Conservation (phyloP, 2,888 invertebrate genomes). For the Gnatocerus cornutus region DNA sequence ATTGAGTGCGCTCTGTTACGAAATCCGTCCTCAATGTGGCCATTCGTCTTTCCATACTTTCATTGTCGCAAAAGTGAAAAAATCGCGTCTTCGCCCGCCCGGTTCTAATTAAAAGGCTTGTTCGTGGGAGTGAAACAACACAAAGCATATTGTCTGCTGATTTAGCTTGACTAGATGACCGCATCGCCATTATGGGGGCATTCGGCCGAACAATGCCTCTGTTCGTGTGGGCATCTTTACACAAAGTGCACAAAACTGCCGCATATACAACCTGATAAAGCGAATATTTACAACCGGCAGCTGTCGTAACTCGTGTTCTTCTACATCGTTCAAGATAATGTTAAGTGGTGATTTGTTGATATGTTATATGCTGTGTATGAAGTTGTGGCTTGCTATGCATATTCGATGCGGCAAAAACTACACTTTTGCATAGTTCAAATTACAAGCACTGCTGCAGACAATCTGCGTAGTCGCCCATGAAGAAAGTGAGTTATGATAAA, state of each 20-base stretch:
- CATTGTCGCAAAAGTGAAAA: slow-evolving; percentile 15
- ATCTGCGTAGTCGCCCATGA: slow-evolving; percentile 2
- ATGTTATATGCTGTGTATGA: slow-evolving; percentile 51
- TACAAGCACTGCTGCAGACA: slow-evolving; percentile 26
- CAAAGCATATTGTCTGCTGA: slow-evolving; percentile 49
- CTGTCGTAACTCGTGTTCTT: slow-evolving; percentile 50
- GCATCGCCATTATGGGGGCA: slow-evolving; percentile 44
- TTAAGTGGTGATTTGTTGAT: slow-evolving; percentile 54
- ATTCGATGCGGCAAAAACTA: slow-evolving; percentile 47
- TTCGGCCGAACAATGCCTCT: slow-evolving; percentile 46
- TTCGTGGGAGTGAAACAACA: slow-evolving; percentile 34
- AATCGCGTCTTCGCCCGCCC: slow-evolving; percentile 1
- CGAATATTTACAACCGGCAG: slow-evolving; percentile 45
- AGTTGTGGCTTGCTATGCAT: slow-evolving; percentile 45
- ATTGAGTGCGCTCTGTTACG: slow-evolving; percentile 52
- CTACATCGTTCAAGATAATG: slow-evolving; percentile 53
- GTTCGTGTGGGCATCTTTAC: slow-evolving; percentile 42
- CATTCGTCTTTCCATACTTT: slow-evolving; percentile 49
- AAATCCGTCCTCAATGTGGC: slow-evolving; percentile 54
- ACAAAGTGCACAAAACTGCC: slow-evolving; percentile 41
- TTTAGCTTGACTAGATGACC: slow-evolving; percentile 48
- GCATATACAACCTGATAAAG: slow-evolving; percentile 45
- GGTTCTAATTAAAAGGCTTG: slow-evolving; percentile 46
- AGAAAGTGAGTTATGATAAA: slow-evolving; percentile 13
- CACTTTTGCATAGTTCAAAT: slow-evolving; percentile 45